A percentile compares a stretch with the other conserved stretches of the same genome.
Evolutionary conservation across 2,113 vertebrate species (phyloP).

Genomic region (Chaetodon trifascialis): DNA sequence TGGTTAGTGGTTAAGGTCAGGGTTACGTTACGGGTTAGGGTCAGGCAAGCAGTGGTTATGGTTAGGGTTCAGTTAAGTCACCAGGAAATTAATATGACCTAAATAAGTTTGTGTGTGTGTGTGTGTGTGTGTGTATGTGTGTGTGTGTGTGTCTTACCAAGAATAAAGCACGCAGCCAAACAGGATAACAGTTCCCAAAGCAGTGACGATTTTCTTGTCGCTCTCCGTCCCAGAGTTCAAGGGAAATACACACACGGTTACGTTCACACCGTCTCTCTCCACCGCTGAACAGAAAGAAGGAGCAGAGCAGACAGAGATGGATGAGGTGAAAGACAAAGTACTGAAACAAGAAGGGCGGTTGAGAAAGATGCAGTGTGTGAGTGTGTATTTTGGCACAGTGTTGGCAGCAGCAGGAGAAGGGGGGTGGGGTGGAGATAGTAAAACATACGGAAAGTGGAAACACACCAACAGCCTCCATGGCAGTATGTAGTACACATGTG

Average conservation of each 20-base stretch:
- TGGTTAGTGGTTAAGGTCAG: no score
- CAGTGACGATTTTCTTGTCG: constrained; percentile 90
- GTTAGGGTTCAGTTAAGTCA: no score
- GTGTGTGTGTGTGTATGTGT: constrained; percentile 6
- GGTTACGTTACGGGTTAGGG: no score
- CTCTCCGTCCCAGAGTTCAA: constrained; percentile 87
- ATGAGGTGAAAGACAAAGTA: constrained; percentile 25
- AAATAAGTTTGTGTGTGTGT: not conserved
- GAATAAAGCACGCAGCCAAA: constrained; percentile 94
- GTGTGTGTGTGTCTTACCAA: constrained; percentile 85
- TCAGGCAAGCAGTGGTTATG: no score
- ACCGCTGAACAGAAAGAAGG: constrained; percentile 72
- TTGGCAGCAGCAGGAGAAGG: not conserved
- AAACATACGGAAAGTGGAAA: constrained; percentile 4
- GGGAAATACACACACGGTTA: constrained; percentile 90
- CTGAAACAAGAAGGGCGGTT: constrained; percentile 14
- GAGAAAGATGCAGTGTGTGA: constrained; percentile 16
- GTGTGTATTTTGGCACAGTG: constrained; percentile 46
- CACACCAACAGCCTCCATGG: constrained; percentile 1
- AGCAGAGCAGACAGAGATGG: constrained; percentile 43
- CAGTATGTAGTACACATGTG: not conserved
- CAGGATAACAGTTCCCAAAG: constrained; percentile 88
- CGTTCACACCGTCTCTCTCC: constrained; percentile 82
- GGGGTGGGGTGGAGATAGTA: not conserved
- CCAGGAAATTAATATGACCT: no score